A percentile compares a stretch with the other conserved stretches of the same genome.
Evolutionary conservation across 2,113 vertebrate species (phyloP).

Genomic region (Thryonomys swinderianus): DNA sequence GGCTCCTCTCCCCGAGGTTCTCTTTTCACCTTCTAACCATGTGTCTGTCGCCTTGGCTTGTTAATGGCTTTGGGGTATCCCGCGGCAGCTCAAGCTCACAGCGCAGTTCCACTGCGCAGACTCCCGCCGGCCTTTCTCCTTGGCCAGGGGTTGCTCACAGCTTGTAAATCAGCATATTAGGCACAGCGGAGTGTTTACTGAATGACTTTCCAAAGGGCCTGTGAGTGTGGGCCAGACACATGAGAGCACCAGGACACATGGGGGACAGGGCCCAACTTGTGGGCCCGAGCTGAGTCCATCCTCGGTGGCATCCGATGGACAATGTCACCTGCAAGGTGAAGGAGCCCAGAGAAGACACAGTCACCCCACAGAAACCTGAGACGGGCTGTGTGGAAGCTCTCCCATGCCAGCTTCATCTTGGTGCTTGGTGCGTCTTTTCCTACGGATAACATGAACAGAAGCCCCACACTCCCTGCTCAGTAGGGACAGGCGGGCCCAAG

Average conservation of each 20-base stretch:
- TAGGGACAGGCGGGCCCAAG: neutral
- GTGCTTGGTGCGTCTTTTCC: neutral
- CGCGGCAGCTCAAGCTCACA: neutral
- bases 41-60: slow-evolving; percentile 60
- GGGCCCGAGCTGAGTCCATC: neutral
- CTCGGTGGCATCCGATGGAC: neutral
- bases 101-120: neutral
- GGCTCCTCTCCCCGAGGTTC: slow-evolving; percentile 78
- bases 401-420: neutral
- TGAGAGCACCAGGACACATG: neutral
- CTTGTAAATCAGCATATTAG: slow-evolving; percentile 55
- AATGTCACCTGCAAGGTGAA: neutral
- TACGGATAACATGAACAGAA: neutral
- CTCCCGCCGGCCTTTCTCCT: slow-evolving; percentile 64
- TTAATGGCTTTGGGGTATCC: slow-evolving; percentile 76
- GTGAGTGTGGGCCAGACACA: neutral
- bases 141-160: slow-evolving; percentile 60
- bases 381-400: neutral
- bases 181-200: neutral
- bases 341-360: neutral
- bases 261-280: neutral
- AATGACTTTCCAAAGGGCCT: slow-evolving; percentile 39
- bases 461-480: accelerated
- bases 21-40: slow-evolving; percentile 79
- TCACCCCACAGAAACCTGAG: neutral